Evolutionary conservation across 2,797 vertebrate genomes (phyloP), one percentile per base, ranked within the genome.

Genomic region (Otus scops): DNA sequence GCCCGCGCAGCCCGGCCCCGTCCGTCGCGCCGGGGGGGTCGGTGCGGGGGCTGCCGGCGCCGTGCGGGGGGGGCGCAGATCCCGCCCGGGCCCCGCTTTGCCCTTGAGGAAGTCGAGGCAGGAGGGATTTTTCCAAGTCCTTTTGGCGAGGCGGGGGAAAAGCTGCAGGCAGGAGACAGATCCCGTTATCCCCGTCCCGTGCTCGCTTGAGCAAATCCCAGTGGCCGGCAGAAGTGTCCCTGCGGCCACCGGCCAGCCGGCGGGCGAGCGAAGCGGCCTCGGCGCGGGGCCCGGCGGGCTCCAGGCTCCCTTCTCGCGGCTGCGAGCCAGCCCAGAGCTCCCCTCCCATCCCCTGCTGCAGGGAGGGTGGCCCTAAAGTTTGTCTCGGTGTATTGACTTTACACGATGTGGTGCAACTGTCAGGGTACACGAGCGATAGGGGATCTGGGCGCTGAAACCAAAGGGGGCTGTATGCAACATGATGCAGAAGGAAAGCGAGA

Each of bases 21-120:
- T 16, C 56, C 5, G 3, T 23, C 9, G 74, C 70, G 2, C 17
- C 56, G 21, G 2, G 30, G 14, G 51, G 0, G 30, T 15, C 0
- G 27, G 27, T 21, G 54, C 78, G 36, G 34, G 11, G 21, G 61
- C 53, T 5, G 68, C 6, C 47, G 3, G 70, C 5, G 38, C 64
- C 3, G 5, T 13, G 3, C 32, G 38, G 60, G 11, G 65, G 22
- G 88, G 65, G 73, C 11, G 50, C 43, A 3, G 9, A 11, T 14
- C 77, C 54, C 19, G 13, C 22, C 67, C 4, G 39, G 16, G 18
- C 4, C 84, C 14, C 36, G 2, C 12, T 36, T 22, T 13, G 11
- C 71, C 65, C 68, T 1, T 0, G 51, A 64, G 74, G 85, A 63
- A 43, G 38, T 9, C 28, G 3, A 56, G 63, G 85, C 74, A 10